Evolutionary conservation across 2,888 invertebrate genomes (phyloP), one percentile per base, ranked within the genome.

Genomic region (Stictocephala bisonia): DNA sequence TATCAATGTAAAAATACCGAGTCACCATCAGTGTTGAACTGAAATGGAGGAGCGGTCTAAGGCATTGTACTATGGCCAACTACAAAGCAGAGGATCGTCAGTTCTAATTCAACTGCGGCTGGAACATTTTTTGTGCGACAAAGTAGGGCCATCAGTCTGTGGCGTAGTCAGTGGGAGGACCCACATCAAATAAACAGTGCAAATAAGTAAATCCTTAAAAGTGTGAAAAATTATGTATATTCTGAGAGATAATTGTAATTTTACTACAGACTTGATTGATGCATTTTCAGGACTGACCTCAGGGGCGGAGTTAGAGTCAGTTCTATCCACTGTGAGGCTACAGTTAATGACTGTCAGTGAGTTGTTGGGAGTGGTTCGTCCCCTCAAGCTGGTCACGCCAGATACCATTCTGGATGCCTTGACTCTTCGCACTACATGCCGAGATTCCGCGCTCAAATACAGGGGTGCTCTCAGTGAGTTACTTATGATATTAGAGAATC

Each of bases 341-440:
- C 93, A 96, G 2, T 87, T 99, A 73, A 95, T 99, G 90, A 90
- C 90, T 74, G 87, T 96, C 40, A 91, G 93, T 75, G 96, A 97
- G 83, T 86, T 99, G 77, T 86, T 99, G 78, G 92, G 93, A 75
- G 90, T 93, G 73, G 98, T 99, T 26, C 88, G 99, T 41, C 94
- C 95, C 0, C 93, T 96, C 50, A 88, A 90, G 35, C 88, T 98
- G 53, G 90, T 99, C 48, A 91, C 93, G 31, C 91, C 98, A 0
- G 96, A 99, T 84, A 90, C 91, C 82, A 89, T 99, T 79, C 88
- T 99, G 18, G 99, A 99, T 85, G 98, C 98, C 60, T 97, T 99
- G 76, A 93, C 94, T 79, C 91, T 93, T 81, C 91, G 93, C 82
- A 94, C 91, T 26, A 91, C 92, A 82, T 91, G 90, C 72, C 87